A percentile compares a stretch with the other conserved stretches of the same genome.
These are phyloP conservation scores for Paracyclopina nana DNA, from an alignment of 1,140 invertebrate species.

Conservation along the genomic window DNA sequence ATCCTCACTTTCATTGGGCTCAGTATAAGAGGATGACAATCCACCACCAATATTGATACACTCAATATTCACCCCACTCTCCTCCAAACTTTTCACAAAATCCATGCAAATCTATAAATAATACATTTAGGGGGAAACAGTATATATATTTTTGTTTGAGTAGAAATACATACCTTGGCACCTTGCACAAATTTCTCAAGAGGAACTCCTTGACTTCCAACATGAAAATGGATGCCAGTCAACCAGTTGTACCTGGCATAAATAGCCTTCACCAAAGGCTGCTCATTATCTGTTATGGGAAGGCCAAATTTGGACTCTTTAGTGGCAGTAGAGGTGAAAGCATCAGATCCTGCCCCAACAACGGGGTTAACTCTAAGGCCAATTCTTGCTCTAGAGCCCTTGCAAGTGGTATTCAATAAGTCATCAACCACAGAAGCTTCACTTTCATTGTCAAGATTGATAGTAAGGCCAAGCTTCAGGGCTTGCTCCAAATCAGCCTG, in stretches of 20 bases:
- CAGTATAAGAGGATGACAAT: constrained; percentile 9
- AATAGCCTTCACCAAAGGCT: neutral
- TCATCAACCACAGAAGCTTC: constrained; percentile 1
- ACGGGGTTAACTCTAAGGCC: constrained; percentile 13
- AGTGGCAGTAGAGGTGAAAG: constrained; percentile 6
- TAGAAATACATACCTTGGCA: neutral
- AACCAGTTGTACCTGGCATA: constrained; percentile 7
- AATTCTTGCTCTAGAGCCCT: neutral
- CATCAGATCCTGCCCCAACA: constrained; percentile 11
- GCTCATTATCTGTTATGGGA: neutral
- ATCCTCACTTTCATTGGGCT: constrained; percentile 5
- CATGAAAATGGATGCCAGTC: constrained; percentile 15
- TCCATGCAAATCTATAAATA: constrained; percentile 11
- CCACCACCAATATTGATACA: constrained; percentile 14
- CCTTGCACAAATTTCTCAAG: constrained; percentile 10
- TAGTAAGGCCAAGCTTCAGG: constrained; percentile 1
- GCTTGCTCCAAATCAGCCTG: constrained; percentile 1
- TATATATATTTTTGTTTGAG: no score
- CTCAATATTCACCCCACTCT: neutral
- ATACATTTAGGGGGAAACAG: no score
- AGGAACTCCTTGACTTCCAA: constrained; percentile 16
- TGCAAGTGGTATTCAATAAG: neutral
- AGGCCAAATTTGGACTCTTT: constrained; percentile 15
- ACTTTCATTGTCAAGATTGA: constrained; percentile 15
- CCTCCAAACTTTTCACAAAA: constrained; percentile 6